A percentile compares a stretch with the other conserved stretches of the same genome.
Conservation (phyloP, 2,113 vertebrate genomes). For the Petrocephalus microphthalmus region DNA sequence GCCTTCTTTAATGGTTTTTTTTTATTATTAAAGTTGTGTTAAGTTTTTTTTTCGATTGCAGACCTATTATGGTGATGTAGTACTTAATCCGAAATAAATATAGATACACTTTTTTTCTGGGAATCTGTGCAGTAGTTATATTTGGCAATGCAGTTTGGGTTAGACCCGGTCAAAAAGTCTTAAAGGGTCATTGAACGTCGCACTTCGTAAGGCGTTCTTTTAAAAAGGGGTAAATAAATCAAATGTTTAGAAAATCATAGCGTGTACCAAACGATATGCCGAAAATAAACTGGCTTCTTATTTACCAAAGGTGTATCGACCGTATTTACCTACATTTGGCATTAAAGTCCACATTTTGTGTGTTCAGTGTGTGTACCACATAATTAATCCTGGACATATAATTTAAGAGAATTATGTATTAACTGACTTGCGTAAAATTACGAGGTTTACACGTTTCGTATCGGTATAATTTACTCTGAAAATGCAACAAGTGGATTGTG, state of each 20-base stretch:
- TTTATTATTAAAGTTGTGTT: background rate
- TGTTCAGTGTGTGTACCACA: background rate
- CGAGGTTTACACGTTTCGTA: background rate
- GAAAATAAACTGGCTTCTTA: background rate
- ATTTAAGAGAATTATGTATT: background rate
- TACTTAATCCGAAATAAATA: background rate
- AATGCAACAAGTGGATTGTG: background rate
- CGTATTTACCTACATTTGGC: background rate
- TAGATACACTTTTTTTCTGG: background rate
- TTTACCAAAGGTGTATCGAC: background rate
- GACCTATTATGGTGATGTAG: background rate
- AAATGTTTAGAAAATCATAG: background rate
- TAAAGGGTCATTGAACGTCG: background rate
- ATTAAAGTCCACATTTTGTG: background rate
- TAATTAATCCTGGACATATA: background rate
- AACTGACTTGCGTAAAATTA: background rate
- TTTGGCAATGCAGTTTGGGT: background rate
- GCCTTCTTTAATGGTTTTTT: background rate
- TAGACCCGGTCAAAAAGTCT: background rate
- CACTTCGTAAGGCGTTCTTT: background rate
- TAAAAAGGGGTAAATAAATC: background rate
- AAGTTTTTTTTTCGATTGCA: background rate
- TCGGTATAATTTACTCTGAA: background rate
- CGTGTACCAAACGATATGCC: background rate
- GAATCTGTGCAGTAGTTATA: background rate